Evolutionary conservation across 2,797 vertebrate genomes (phyloP).

Genomic region (Silurus lanzhouensis): DNA sequence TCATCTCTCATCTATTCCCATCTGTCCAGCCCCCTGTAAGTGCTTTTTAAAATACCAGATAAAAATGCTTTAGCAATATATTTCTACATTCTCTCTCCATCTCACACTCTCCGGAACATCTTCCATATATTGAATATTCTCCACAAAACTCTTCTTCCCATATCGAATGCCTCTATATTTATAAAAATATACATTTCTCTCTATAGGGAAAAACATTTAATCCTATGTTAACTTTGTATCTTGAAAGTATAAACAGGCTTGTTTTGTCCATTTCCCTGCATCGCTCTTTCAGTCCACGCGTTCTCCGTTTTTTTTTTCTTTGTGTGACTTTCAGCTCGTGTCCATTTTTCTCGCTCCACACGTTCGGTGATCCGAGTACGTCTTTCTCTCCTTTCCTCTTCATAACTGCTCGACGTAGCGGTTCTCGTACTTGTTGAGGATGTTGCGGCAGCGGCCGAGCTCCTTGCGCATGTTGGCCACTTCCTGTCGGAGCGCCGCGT

Average conservation of each 20-base stretch:
- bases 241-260: slow-evolving; percentile 4
- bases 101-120: background rate
- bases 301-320: background rate
- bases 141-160: slow-evolving; percentile 74
- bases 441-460: slow-evolving; percentile 85
- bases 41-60: slow-evolving; percentile 56
- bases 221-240: slow-evolving; percentile 24
- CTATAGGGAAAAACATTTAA: slow-evolving; percentile 75
- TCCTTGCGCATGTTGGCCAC: slow-evolving; percentile 91
- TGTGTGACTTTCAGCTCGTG: slow-evolving; percentile 45
- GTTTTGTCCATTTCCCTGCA: slow-evolving; percentile 2
- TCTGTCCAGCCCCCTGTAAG: background rate
- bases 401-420: slow-evolving; percentile 84
- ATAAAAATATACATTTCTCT: slow-evolving; percentile 86
- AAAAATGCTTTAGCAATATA: slow-evolving; percentile 46
- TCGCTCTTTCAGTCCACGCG: background rate
- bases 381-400: slow-evolving; percentile 42
- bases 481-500: slow-evolving; percentile 85
- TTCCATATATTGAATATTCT: slow-evolving; percentile 52
- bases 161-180: slow-evolving; percentile 73
- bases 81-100: background rate
- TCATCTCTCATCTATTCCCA: slow-evolving; percentile 40
- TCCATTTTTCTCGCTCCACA: slow-evolving; percentile 58
- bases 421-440: slow-evolving; percentile 89
- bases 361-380: slow-evolving; percentile 20